Base-by-base conservation (phyloP, 2,888 invertebrate genomes). In the Tholera decimalis region DNA sequence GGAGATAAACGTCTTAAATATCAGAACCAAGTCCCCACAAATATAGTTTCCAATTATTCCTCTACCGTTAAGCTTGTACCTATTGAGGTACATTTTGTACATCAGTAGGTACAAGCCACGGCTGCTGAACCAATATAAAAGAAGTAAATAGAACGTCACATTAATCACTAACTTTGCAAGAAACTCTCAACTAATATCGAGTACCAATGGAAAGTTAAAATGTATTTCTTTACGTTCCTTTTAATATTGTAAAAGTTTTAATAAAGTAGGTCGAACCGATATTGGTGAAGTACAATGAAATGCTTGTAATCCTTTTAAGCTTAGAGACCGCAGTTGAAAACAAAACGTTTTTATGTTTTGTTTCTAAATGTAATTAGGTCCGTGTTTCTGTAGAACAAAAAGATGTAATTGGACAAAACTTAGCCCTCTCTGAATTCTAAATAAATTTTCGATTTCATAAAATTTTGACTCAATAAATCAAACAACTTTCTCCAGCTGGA, bases 231-330 rank as follows among this genome's bases (percentile, higher is more conserved):
- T 53, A 15, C 9, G 22, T 69, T n/a, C 13, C n/a, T 62, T 70
- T 49, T 71, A 53, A 59, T 39, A 71, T 51, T 60, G 22, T 51
- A 5, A 72, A 68, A 54, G 47, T 62, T 71, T 37, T 71, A n/a
- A 53, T 24, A 62, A 67, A 68, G 72, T 71, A 53, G 53, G 35
- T 24, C 53, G 28, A 49, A 43, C 53, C 35, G 30, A 26, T 71
- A 30, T 62, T 44, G 53, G 47, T 49, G 3, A 47, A 41, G 33
- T 41, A 28, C 33, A 30, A 13, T 26, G 18, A 41, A 41, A 39
- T 39, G 18, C 13, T 39, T 26, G 13, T 44, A 39, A 33, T 70
- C 43, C 35, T 58, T 39, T 47, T 28, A 41, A 28, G 28, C 15
- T 44, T 13, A n/a, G 18, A 18, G 28, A 35, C 22, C 30, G 13